A percentile compares a stretch with the other conserved stretches of the same genome.
These are phyloP conservation scores for Alfaro cultratus DNA, from an alignment of 2,797 vertebrate species.

Conservation along the genomic window DNA sequence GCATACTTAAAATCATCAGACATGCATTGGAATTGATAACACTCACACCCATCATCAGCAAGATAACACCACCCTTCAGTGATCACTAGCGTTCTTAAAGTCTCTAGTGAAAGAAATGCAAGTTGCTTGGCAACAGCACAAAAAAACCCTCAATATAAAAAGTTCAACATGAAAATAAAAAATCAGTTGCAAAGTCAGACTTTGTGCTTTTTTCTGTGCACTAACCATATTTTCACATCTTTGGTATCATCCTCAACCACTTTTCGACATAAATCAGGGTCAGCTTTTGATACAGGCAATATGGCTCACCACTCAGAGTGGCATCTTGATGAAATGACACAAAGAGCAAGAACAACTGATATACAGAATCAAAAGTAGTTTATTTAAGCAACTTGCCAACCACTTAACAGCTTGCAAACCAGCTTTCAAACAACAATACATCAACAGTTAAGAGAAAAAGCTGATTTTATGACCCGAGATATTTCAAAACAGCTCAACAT, in stretches of 20 bases:
- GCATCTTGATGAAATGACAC: not conserved
- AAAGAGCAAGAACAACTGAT: not conserved
- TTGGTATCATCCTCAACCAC: not conserved
- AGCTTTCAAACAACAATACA: not conserved
- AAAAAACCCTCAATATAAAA: constrained; percentile 11
- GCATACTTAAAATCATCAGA: not conserved
- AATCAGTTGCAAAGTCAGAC: constrained; percentile 29
- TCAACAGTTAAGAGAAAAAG: not conserved
- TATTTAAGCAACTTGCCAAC: not conserved
- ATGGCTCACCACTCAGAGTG: not conserved
- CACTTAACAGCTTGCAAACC: not conserved
- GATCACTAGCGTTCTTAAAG: constrained; percentile 16
- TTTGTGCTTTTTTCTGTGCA: not conserved
- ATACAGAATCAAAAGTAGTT: not conserved
- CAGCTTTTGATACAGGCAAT: not conserved
- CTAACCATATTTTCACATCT: not conserved
- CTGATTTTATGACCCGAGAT: not conserved
- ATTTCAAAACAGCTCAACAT: not conserved
- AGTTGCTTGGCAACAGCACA: constrained; percentile 63
- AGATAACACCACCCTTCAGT: not conserved
- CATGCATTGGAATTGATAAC: not conserved
- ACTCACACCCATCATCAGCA: not conserved
- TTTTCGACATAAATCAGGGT: not conserved
- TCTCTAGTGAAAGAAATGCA: constrained; percentile 22
- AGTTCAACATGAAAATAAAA: constrained; percentile 11